These are phyloP conservation scores for Drosophila willistoni DNA, from an alignment of 1,140 invertebrate species.

Conservation along the genomic window DNA sequence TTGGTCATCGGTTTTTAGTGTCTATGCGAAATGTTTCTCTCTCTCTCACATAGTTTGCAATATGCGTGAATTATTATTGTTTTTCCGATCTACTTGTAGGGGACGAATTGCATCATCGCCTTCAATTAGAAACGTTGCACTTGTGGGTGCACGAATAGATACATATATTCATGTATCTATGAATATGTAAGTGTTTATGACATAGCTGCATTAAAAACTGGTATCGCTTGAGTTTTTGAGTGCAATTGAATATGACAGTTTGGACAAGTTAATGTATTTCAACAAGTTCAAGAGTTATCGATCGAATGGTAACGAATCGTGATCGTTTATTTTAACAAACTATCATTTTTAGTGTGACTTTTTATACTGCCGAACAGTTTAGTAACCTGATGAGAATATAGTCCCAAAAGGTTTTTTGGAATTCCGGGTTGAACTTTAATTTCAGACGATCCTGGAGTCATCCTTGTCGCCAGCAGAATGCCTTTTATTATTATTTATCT, in stretches of 20 bases:
- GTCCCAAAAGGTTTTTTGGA: too few relatives aligned
- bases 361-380: background rate
- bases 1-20: constrained; percentile 38
- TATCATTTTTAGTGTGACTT: background rate
- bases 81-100: constrained; percentile 11
- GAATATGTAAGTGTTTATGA: constrained; percentile 17
- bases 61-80: constrained; percentile 7
- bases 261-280: background rate
- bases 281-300: constrained; percentile 6
- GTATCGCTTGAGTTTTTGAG: constrained; percentile 26
- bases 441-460: too few relatives aligned
- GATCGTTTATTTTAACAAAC: background rate
- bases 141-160: constrained; percentile 6
- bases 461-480: too few relatives aligned
- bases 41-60: too few relatives aligned
- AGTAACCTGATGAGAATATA: too few relatives aligned
- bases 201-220: constrained; percentile 36
- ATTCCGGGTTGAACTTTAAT: too few relatives aligned
- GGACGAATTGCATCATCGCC: constrained; percentile 39
- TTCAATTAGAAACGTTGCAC: constrained; percentile 62
- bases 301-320: background rate
- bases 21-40: constrained; percentile 18
- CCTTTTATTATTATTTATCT: too few relatives aligned
- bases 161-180: constrained; percentile 13
- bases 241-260: constrained; percentile 3